These are phyloP conservation scores for Malurus elegans DNA, from an alignment of 2,113 vertebrate genomes.

Conservation along the genomic window DNA sequence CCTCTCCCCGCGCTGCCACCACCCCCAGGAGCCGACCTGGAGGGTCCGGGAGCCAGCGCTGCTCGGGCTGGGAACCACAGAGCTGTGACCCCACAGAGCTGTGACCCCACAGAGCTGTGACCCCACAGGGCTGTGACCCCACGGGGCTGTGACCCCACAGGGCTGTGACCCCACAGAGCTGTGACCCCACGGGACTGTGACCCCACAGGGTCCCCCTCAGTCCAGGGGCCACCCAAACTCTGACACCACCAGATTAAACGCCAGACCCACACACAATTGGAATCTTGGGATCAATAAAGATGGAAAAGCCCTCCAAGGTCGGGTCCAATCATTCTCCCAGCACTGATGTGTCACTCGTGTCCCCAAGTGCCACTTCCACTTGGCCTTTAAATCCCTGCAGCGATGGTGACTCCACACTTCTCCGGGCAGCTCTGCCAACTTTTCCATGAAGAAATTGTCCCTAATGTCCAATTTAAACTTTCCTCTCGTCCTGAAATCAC, in stretches of 20 bases:
- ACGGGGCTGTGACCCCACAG: not conserved
- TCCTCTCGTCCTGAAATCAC: too few relatives aligned
- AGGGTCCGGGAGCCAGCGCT: not conserved
- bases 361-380: not conserved
- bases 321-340: rapidly evolving
- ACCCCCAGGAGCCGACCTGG: not conserved
- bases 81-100: not conserved
- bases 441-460: not conserved
- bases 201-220: not conserved
- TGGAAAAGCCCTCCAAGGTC: not conserved
- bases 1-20: not conserved
- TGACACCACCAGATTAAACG: rapidly evolving
- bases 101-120: too few relatives aligned
- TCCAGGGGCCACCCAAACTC: not conserved
- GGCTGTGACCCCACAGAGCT: not conserved
- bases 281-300: not conserved
- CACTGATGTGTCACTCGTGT: not conserved
- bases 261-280: rapidly evolving
- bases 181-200: too few relatives aligned
- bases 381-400: too few relatives aligned
- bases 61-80: not conserved
- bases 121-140: not conserved
- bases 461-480: not conserved
- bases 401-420: not conserved
- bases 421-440: not conserved